These are phyloP conservation scores for Neogobius melanostomus DNA, from an alignment of 2,113 vertebrate species.

Conservation along the genomic window DNA sequence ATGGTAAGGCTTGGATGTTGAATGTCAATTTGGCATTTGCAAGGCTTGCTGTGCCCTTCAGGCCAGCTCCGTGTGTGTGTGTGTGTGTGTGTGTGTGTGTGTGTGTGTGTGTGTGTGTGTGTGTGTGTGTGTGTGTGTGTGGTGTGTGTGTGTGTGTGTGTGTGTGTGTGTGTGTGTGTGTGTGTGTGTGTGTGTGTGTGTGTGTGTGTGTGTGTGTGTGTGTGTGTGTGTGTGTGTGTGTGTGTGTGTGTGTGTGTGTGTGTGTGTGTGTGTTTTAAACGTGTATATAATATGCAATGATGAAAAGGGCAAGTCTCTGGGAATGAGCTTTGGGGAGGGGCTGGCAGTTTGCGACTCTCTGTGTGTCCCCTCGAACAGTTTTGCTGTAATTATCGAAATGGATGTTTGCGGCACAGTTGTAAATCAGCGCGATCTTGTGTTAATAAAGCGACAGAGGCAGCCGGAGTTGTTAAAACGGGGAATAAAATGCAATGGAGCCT, in stretches of 20 bases:
- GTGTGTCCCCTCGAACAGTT: slow-evolving; percentile 66
- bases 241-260: slow-evolving; percentile 50
- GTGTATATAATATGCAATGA: slow-evolving; percentile 65
- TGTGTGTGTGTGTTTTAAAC: slow-evolving; percentile 64
- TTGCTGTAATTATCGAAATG: slow-evolving; percentile 77
- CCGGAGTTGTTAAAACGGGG: slow-evolving; percentile 63
- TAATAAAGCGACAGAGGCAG: slow-evolving; percentile 69
- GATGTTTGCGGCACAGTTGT: slow-evolving; percentile 72
- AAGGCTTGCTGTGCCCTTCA: slow-evolving; percentile 50
- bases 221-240: slow-evolving; percentile 50
- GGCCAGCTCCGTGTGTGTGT: slow-evolving; percentile 45
- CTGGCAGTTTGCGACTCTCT: slow-evolving; percentile 38
- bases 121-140: slow-evolving; percentile 50
- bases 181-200: slow-evolving; percentile 50
- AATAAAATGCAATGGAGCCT: slow-evolving; percentile 81
- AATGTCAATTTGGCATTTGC: slow-evolving; percentile 64
- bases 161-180: slow-evolving; percentile 49
- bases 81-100: slow-evolving; percentile 52
- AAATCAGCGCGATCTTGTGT: slow-evolving; percentile 73
- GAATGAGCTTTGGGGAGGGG: slow-evolving; percentile 59
- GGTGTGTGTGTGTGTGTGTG: slow-evolving; percentile 51
- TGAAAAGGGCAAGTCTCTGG: slow-evolving; percentile 65
- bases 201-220: slow-evolving; percentile 47
- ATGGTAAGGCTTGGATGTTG: slow-evolving; percentile 34
- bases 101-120: slow-evolving; percentile 48